Evolutionary conservation across 2,888 invertebrate species (phyloP), one percentile per base, ranked within the genome.

Genomic region (Atrina japonica): DNA sequence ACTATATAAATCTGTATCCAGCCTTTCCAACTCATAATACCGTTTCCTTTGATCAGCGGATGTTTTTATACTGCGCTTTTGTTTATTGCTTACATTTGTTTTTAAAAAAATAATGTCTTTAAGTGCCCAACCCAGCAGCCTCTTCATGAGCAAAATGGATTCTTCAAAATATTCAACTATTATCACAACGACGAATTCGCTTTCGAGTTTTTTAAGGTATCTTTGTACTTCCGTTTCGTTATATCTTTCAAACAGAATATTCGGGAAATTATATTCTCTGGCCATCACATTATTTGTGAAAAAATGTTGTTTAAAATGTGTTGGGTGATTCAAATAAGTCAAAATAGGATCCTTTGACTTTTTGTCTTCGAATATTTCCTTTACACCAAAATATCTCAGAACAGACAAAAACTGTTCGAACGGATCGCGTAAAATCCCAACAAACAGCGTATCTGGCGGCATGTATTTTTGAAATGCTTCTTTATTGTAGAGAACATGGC

Each of bases 81-180:
- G n/a, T n/a, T n/a, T n/a, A n/a, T n/a, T n/a, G n/a, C n/a, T n/a
- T 6, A 18, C 29, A 6, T 35, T 27, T 23, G 18, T 47, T 30
- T 25, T 21, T 7, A 66, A 3, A 18, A 81, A 85, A 2, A 85
- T 35, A 55, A 85, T 72, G 45, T 85, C 85, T 27, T 73, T 40
- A 5, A 80, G 59, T 7, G 55, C 50, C 85, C 85, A 85, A 23
- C 76, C 73, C 11, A 84, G 50, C 47, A 76, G 66, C 29, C 83
- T 63, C 29, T 75, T 77, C 60, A 85, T 67, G 14, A 85, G 49
- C 18, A 85, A 75, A n/a, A 85, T 27, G 5, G 83, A 84, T 68
- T 85, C 85, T 27, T 80, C 78, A 45, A 83, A 82, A 66, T 80
- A 80, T 50, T 84, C 83, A 1, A 78, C 78, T 14, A 85, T 80